These are phyloP conservation scores for Agrochola circellaris DNA, from an alignment of 2,888 invertebrate genomes.

Conservation along the genomic window DNA sequence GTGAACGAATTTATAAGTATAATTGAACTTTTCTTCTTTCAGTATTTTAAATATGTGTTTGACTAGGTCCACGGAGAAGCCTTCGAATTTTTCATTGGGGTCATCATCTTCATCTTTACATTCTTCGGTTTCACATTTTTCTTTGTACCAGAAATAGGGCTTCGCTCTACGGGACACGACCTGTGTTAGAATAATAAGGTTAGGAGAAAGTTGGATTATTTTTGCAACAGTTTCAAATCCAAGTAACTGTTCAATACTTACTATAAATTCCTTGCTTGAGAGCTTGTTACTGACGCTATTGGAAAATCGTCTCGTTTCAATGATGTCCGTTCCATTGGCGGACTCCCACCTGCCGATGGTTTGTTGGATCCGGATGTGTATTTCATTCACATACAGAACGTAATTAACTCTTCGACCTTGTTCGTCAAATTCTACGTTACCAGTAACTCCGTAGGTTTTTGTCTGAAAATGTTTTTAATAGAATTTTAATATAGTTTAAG, in stretches of 20 bases:
- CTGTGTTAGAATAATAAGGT: constrained; percentile 65
- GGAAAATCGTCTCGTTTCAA: constrained; percentile 84
- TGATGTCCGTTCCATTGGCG: constrained; percentile 89
- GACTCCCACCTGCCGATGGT: constrained; percentile 84
- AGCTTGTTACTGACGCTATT: constrained; percentile 78
- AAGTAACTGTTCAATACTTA: constrained; percentile 75
- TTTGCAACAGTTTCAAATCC: neutral
- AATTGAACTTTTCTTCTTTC: constrained; percentile 82
- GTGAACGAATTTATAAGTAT: constrained; percentile 80
- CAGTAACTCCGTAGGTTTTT: constrained; percentile 92
- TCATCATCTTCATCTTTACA: constrained; percentile 83
- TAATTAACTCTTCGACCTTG: constrained; percentile 93
- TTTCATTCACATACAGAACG: constrained; percentile 92
- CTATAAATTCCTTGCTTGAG: constrained; percentile 92
- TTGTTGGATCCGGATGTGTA: constrained; percentile 73
- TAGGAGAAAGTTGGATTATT: neutral
- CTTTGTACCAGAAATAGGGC: constrained; percentile 94
- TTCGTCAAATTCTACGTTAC: constrained; percentile 92
- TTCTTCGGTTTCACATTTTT: constrained; percentile 74
- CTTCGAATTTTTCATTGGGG: constrained; percentile 92
- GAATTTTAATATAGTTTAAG: neutral
- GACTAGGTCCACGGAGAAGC: constrained; percentile 94
- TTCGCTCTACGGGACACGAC: constrained; percentile 92
- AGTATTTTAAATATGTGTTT: constrained; percentile 92
- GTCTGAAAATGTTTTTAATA: constrained; percentile 85